Evolutionary conservation across 2,888 invertebrate genomes (phyloP).

Genomic region (Nasonia oneida): DNA sequence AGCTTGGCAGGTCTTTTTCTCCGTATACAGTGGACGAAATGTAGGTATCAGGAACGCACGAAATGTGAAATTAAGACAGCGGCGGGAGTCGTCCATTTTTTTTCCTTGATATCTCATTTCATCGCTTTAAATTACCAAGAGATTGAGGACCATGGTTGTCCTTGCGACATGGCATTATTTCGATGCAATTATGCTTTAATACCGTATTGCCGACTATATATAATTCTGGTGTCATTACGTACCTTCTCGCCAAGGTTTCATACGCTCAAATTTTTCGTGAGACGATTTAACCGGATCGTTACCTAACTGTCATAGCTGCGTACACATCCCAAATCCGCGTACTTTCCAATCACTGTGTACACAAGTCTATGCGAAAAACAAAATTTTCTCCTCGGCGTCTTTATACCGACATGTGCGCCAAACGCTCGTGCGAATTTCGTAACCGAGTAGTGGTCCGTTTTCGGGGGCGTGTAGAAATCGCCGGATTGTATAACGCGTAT

Average conservation of each 20-base stretch:
- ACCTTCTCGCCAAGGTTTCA: not conserved
- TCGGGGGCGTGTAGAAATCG: conserved; percentile 54
- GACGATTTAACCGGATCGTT: not conserved
- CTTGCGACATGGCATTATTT: no score
- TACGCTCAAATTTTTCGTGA: not conserved
- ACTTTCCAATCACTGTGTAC: not conserved
- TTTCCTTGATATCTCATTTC: not conserved
- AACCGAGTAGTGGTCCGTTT: conserved; percentile 17
- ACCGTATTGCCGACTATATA: not conserved
- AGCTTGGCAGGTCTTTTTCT: no score
- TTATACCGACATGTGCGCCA: not conserved
- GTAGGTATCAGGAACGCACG: conserved; percentile 52
- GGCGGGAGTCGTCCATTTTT: not conserved
- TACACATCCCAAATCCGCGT: not conserved
- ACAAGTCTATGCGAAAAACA: not conserved
- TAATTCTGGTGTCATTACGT: not conserved
- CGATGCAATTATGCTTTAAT: not conserved
- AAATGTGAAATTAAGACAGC: not conserved
- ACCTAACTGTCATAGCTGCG: not conserved
- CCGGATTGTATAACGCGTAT: conserved; percentile 42
- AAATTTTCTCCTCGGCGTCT: not conserved
- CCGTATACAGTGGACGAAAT: not conserved
- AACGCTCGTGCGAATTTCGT: conserved; percentile 4
- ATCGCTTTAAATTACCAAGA: no score
- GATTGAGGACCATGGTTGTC: not conserved